These are phyloP conservation scores for Dryobota labecula DNA, from an alignment of 2,888 invertebrate genomes.

Conservation along the genomic window DNA sequence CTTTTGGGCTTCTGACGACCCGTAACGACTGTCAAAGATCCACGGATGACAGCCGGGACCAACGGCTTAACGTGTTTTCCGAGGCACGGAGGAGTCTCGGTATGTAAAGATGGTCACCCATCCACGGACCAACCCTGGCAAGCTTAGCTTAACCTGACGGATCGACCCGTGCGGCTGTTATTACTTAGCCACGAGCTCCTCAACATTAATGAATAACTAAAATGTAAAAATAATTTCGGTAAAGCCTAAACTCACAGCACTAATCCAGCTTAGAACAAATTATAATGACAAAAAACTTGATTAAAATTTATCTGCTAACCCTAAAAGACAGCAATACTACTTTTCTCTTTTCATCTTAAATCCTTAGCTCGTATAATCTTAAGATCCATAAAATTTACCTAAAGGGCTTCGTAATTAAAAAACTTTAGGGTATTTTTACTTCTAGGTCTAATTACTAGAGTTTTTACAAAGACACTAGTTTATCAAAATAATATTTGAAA, in stretches of 20 bases:
- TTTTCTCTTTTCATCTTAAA: conserved; percentile 43
- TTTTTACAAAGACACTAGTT: conserved; percentile 29
- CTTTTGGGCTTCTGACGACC: too few species aligned
- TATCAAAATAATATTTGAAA: conserved; percentile 17
- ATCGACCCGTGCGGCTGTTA: too few species aligned
- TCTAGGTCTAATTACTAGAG: conserved; percentile 32
- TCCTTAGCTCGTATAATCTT: conserved; percentile 40
- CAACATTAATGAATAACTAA: too few species aligned
- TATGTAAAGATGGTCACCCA: too few species aligned
- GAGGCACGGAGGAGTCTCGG: too few species aligned
- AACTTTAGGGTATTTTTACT: conserved; percentile 29
- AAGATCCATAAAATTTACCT: conserved; percentile 40
- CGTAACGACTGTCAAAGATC: too few species aligned
- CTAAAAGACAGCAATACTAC: conserved; percentile 20
- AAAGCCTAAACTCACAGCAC: background rate
- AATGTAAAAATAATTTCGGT: background rate
- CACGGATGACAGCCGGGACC: too few species aligned
- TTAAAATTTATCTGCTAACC: conserved; percentile 39
- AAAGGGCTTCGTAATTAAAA: conserved; percentile 54
- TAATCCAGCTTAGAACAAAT: conserved; percentile 10
- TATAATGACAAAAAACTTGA: conserved; percentile 33
- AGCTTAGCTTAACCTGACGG: too few species aligned
- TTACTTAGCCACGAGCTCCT: too few species aligned
- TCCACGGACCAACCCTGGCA: too few species aligned
- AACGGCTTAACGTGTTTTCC: too few species aligned